Percentiles rank a stretch among this genome's conserved stretches.
phyloP scores from a whole-genome alignment of 2,888 invertebrate genomes.

The Eilema sororculum region DNA sequence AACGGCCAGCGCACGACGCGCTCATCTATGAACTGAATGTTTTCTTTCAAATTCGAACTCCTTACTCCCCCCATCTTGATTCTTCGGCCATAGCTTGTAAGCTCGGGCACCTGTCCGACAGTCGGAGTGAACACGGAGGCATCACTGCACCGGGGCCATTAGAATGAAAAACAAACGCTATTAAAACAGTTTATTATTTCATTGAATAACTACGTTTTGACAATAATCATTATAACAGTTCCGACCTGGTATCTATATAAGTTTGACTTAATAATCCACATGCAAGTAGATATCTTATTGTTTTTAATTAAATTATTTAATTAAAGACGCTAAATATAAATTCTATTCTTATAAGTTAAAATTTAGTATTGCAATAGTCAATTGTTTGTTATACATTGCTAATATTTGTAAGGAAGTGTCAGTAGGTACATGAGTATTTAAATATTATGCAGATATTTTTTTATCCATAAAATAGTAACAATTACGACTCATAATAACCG shows the following conservation, averaged over 20 bases:
- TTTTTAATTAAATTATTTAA: slow-evolving; percentile 14
- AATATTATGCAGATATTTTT: no score
- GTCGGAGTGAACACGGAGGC: slow-evolving; percentile 24
- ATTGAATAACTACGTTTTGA: slow-evolving; percentile 44
- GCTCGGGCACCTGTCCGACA: slow-evolving; percentile 42
- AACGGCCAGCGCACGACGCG: slow-evolving; percentile 62
- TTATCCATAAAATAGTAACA: no score
- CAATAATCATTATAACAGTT: slow-evolving; percentile 45
- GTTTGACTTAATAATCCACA: slow-evolving; percentile 37
- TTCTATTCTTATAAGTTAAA: background rate
- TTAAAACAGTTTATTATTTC: slow-evolving; percentile 46
- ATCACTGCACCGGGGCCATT: slow-evolving; percentile 9
- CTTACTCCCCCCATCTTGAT: slow-evolving; percentile 46
- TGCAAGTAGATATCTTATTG: background rate
- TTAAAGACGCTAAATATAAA: slow-evolving; percentile 5
- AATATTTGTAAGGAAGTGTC: background rate
- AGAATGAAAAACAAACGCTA: slow-evolving; percentile 30
- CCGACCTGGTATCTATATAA: slow-evolving; percentile 32
- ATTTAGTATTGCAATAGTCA: background rate
- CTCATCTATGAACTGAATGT: slow-evolving; percentile 74
- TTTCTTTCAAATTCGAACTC: slow-evolving; percentile 60
- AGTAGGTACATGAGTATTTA: background rate
- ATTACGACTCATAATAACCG: no score
- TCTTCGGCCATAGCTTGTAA: slow-evolving; percentile 39
- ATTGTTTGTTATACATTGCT: background rate